These are phyloP conservation scores for Hanleya hanleyi DNA, from an alignment of 2,888 invertebrate species.

Conservation along the genomic window DNA sequence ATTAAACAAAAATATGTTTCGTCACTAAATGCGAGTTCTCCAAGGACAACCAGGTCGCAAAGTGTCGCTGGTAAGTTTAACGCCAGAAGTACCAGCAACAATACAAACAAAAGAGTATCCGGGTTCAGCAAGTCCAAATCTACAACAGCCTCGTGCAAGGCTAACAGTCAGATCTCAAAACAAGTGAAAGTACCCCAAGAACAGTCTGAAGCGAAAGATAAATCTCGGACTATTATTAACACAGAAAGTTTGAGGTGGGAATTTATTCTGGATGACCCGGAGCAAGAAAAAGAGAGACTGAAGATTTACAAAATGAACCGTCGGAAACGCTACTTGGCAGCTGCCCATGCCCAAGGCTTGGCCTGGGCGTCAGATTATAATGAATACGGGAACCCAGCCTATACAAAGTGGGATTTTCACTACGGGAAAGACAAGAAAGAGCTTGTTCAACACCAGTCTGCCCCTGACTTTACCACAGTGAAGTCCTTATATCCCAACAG, in stretches of 20 bases:
- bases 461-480: not conserved
- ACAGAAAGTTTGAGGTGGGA: slow-evolving; percentile 65
- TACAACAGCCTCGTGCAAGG: too few relatives aligned
- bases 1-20: not conserved
- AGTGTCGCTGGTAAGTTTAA: not conserved
- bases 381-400: not conserved
- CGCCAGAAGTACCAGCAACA: not conserved
- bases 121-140: not conserved
- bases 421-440: not conserved
- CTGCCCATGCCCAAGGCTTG: slow-evolving; percentile 59
- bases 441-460: not conserved
- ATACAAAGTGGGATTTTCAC: not conserved
- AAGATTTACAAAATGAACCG: slow-evolving; percentile 66
- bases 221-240: too few relatives aligned
- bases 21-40: not conserved
- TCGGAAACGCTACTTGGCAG: slow-evolving; percentile 67
- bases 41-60: too few relatives aligned
- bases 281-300: slow-evolving; percentile 61
- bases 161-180: too few relatives aligned
- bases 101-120: not conserved
- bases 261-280: slow-evolving; percentile 50
- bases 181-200: too few relatives aligned
- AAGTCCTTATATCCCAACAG: not conserved
- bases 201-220: too few relatives aligned
- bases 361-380: slow-evolving; percentile 42